phyloP scores from a whole-genome alignment of 2,888 invertebrate species.

The Cephus pulcher region DNA sequence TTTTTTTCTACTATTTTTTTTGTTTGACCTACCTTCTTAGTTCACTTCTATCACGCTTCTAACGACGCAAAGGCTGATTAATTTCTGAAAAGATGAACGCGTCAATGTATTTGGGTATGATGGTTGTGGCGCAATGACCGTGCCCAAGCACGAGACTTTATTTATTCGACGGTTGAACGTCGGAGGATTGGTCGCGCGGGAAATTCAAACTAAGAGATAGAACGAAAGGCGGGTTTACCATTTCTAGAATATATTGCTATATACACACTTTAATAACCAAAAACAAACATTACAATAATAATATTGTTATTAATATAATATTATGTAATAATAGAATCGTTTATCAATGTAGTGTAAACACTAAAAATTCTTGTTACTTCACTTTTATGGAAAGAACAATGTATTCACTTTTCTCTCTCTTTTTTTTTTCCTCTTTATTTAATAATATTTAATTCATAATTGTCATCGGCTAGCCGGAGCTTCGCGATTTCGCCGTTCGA shows the following conservation, averaged over 20 bases:
- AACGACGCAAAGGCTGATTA: not conserved
- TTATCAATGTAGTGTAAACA: slow-evolving; percentile 65
- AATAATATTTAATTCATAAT: slow-evolving; percentile 56
- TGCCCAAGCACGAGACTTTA: not conserved
- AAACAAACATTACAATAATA: slow-evolving; percentile 65
- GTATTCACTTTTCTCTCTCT: slow-evolving; percentile 41
- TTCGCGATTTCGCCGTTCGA: slow-evolving; percentile 14
- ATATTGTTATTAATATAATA: slow-evolving; percentile 60
- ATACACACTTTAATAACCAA: slow-evolving; percentile 67
- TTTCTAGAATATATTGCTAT: slow-evolving; percentile 57
- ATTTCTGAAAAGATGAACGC: not conserved
- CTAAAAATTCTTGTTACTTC: slow-evolving; percentile 58
- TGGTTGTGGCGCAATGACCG: not conserved
- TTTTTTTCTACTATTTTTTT: not conserved
- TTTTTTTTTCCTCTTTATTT: slow-evolving; percentile 42
- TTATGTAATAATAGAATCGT: slow-evolving; percentile 63
- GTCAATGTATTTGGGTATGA: not conserved
- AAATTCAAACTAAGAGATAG: not conserved
- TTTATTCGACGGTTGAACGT: not conserved
- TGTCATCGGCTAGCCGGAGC: slow-evolving; percentile 32
- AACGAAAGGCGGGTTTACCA: not conserved
- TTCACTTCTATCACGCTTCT: not conserved
- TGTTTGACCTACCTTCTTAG: not conserved
- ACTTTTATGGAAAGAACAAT: slow-evolving; percentile 50
- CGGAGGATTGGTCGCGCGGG: not conserved